A percentile compares a stretch with the other conserved stretches of the same genome.
phyloP scores from a whole-genome alignment of 2,797 vertebrate species.

The Myotis planiceps region DNA sequence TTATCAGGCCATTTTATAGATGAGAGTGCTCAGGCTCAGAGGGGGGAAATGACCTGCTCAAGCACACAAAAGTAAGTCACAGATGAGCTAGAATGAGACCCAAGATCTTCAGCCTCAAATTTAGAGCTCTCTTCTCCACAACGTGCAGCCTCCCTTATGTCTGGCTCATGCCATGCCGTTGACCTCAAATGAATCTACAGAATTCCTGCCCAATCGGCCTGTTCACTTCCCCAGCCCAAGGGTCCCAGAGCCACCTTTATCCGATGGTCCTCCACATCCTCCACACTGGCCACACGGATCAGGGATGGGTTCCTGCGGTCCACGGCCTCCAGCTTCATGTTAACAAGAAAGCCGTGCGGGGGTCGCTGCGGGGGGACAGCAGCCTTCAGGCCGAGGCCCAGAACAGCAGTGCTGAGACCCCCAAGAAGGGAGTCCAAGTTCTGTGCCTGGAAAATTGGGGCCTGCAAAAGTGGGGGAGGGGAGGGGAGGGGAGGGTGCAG shows the following conservation, averaged over 20 bases:
- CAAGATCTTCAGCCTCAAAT: not conserved
- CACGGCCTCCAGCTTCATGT: constrained; percentile 97
- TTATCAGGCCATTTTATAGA: not conserved
- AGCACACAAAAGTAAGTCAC: not conserved
- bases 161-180: not conserved
- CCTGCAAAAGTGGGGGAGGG: not conserved
- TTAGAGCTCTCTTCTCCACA: not conserved
- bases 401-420: not conserved
- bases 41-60: not conserved
- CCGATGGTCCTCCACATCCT: constrained; percentile 95
- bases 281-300: constrained; percentile 94
- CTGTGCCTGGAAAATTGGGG: not conserved
- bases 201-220: not conserved
- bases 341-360: constrained; percentile 93
- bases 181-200: not conserved
- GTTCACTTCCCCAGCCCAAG: not conserved
- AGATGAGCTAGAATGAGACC: not conserved
- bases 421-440: not conserved
- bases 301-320: constrained; percentile 95
- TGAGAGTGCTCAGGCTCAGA: not conserved
- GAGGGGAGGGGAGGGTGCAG: fast-evolving
- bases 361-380: constrained; percentile 88
- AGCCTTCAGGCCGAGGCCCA: constrained; percentile 8
- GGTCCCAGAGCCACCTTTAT: constrained; percentile 91
- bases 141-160: not conserved